These are phyloP conservation scores for Triplophysa siluroides DNA, from an alignment of 2,113 vertebrate genomes.

Conservation along the genomic window DNA sequence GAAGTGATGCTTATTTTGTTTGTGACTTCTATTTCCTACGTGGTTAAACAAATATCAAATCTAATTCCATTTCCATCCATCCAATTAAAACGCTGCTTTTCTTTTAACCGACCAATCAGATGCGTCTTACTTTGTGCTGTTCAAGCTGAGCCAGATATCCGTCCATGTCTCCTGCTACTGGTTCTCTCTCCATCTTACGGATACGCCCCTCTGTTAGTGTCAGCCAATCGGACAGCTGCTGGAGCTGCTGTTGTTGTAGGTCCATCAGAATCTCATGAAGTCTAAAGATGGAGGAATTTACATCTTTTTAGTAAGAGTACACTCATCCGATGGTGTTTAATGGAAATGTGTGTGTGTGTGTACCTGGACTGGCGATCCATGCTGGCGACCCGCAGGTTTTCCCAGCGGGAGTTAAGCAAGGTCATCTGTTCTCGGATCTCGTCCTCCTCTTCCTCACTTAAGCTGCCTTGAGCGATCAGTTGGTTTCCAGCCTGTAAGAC, in stretches of 20 bases:
- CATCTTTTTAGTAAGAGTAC: background rate
- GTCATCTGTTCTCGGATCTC: constrained; percentile 97
- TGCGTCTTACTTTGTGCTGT: constrained; percentile 81
- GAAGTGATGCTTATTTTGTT: too few relatives aligned
- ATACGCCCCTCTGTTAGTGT: constrained; percentile 88
- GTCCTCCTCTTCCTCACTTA: constrained; percentile 90
- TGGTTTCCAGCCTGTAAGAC: constrained; percentile 95
- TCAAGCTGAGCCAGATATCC: constrained; percentile 83
- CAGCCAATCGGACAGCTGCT: constrained; percentile 93
- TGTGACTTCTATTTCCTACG: too few relatives aligned
- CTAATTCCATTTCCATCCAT: too few relatives aligned
- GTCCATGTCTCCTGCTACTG: constrained; percentile 74
- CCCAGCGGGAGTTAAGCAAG: constrained; percentile 94
- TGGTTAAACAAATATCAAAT: too few relatives aligned
- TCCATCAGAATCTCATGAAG: constrained; percentile 96
- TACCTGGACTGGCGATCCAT: constrained; percentile 96
- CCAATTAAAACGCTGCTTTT: too few relatives aligned
- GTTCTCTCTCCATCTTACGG: constrained; percentile 83
- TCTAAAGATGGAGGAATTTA: constrained; percentile 65
- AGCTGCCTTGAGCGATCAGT: constrained; percentile 87
- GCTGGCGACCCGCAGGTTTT: constrained; percentile 88
- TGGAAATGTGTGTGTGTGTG: background rate
- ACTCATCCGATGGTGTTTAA: background rate
- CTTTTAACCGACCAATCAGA: background rate
- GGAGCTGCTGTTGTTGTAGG: constrained; percentile 91